These are phyloP conservation scores for Bombus superbus DNA, from an alignment of 1,140 invertebrate genomes.

Conservation along the genomic window DNA sequence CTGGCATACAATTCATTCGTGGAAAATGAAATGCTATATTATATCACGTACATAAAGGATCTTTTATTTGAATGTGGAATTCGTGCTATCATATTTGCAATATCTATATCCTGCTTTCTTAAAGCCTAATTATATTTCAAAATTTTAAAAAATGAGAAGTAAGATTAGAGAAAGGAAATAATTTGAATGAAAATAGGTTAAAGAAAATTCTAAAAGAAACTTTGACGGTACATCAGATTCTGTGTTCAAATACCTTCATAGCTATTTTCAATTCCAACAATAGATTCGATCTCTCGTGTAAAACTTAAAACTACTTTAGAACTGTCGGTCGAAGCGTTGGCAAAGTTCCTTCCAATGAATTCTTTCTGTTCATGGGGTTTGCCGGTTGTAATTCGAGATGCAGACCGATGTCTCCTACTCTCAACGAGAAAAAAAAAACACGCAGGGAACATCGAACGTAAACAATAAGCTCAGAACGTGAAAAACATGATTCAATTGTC, in stretches of 20 bases:
- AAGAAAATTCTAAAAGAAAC: not conserved
- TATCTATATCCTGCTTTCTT: not conserved
- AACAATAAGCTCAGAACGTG: not conserved
- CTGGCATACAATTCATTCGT: not conserved
- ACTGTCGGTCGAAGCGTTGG: not conserved
- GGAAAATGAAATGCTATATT: not conserved
- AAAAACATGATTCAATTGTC: not conserved
- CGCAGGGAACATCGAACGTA: not conserved
- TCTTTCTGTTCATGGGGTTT: conserved; percentile 23
- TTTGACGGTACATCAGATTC: not conserved
- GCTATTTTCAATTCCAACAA: not conserved
- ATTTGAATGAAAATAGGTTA: not conserved
- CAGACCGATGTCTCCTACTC: not conserved
- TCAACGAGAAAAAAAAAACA: conserved; percentile 29
- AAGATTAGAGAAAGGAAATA: not conserved
- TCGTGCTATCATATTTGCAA: not conserved
- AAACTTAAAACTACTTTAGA: conserved; percentile 6
- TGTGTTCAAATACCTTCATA: not conserved
- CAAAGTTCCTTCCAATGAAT: conserved; percentile 28
- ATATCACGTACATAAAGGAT: not conserved
- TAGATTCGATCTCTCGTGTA: conserved; percentile 15
- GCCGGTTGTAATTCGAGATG: conserved; percentile 30
- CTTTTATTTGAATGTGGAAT: not conserved
- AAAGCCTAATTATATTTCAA: not conserved
- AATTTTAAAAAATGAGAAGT: not conserved